Percentiles rank a stretch among this genome's conserved stretches.
Conservation (phyloP, 2,888 invertebrate species). For the Lepidochitona cinerea region DNA sequence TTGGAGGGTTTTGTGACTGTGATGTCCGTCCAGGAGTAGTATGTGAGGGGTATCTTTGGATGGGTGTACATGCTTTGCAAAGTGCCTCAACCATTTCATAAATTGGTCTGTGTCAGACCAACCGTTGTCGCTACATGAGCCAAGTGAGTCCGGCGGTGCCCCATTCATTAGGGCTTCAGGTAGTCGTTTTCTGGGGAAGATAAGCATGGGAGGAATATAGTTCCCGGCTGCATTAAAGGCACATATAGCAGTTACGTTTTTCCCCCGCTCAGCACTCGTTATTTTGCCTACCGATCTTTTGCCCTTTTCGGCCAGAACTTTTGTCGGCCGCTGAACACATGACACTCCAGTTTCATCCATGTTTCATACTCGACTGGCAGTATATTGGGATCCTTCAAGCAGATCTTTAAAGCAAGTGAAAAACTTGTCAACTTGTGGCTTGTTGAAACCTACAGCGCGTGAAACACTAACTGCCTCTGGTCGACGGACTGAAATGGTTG, state of each 20-base stretch:
- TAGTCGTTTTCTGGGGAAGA: constrained; percentile 54
- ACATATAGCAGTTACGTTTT: constrained; percentile 25
- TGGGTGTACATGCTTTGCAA: constrained; percentile 48
- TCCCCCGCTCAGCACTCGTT: constrained; percentile 33
- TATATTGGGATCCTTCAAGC: not conserved
- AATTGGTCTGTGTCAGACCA: constrained; percentile 49
- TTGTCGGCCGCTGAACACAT: constrained; percentile 22
- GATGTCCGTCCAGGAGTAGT: constrained; percentile 64
- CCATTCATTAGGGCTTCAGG: constrained; percentile 46
- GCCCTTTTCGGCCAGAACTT: constrained; percentile 24
- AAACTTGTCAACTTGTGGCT: constrained; percentile 19
- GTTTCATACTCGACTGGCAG: constrained; percentile 21
- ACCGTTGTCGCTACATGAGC: constrained; percentile 37
- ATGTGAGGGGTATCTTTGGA: constrained; percentile 52
- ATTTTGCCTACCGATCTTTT: not conserved
- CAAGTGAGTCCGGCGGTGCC: constrained; percentile 51
- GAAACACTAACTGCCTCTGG: constrained; percentile 21
- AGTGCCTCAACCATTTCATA: constrained; percentile 12
- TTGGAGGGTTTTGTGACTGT: constrained; percentile 41
- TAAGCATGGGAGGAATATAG: constrained; percentile 29
- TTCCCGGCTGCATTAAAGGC: constrained; percentile 27
- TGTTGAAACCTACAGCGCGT: constrained; percentile 33
- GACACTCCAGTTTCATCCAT: constrained; percentile 30
- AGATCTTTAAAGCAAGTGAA: constrained; percentile 9
- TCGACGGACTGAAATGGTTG: constrained; percentile 15